Conservation (phyloP, 1,140 invertebrate genomes). For the Protaetia brevitarsis region DNA sequence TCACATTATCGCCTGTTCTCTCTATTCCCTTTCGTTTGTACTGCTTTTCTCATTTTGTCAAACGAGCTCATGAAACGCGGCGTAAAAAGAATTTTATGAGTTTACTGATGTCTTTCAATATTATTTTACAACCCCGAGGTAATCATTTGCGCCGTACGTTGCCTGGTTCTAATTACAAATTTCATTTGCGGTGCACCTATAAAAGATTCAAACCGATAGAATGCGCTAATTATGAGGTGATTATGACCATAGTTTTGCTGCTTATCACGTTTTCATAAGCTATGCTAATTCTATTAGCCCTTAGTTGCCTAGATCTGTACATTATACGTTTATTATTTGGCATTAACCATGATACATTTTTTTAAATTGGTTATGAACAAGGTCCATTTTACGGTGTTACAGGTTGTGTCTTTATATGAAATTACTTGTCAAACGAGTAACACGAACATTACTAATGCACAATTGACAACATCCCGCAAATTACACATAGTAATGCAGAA, state of each 20-base stretch:
- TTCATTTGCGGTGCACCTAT: background rate
- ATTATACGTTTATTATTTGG: too few species aligned
- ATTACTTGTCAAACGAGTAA: too few species aligned
- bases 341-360: too few species aligned
- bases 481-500: too few species aligned
- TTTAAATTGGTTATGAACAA: too few species aligned
- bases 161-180: background rate
- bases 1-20: slow-evolving; percentile 5
- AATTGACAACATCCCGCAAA: too few species aligned
- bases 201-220: background rate
- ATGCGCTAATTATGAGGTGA: background rate
- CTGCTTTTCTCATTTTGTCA: background rate
- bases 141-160: background rate
- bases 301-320: too few species aligned
- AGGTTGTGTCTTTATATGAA: too few species aligned
- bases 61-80: slow-evolving; percentile 13
- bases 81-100: slow-evolving; percentile 19
- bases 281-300: too few species aligned
- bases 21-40: background rate
- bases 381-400: too few species aligned
- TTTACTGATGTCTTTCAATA: slow-evolving; percentile 4
- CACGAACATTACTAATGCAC: too few species aligned
- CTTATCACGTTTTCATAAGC: too few species aligned
- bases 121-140: background rate
- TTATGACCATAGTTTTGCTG: background rate